Base-by-base conservation (phyloP, 2,797 vertebrate species). In the Neopelma chrysocephalum region DNA sequence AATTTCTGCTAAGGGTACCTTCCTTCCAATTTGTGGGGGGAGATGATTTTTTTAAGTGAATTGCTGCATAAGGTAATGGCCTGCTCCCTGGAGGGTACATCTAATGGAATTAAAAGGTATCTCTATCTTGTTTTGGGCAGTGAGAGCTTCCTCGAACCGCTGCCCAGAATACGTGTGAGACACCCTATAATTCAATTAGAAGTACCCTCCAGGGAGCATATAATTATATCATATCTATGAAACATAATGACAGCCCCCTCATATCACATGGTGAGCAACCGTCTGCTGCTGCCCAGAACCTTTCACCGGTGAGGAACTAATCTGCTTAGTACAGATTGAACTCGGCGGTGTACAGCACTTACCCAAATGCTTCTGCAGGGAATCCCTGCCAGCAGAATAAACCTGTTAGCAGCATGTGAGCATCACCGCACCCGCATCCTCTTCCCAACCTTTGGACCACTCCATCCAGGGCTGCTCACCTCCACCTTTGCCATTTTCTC, bases 151-250 rank as follows among this genome's bases (percentile, higher is more conserved):
- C 87, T 97, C 91, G 1, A 97, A 92, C 91, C 3, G 22, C 72
- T 61, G 95, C 95, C 95, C 97, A 92, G 96, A 96, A 97, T 96
- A 90, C 96, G 96, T 97, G 96, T 94, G 96, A 98, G 97, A 97
- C 94, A 97, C 96, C 95, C 95, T 97, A 84, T 97, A 96, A 98
- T 98, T 98, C 95, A 97, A 96, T 98, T 98, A 98, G 95, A 97
- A 95, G 82, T 97, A 94, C 95, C 95, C 97, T 97, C 95, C 65
- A 89, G 97, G 97, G 96, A 98, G 84, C 85, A 43, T 97, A 96
- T 98, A 97, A 98, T 98, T 97, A 96, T 96, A 96, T 97, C 96
- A 86, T 97, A 90, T 97, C 94, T 96, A 78, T 95, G 96, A 96
- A 97, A 97, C 85, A 77, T 98, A 97, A 97, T 97, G 97, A 98